Percentiles rank a stretch among this genome's conserved stretches.
Conservation (phyloP, 2,888 invertebrate genomes). For the Euphydryas editha region DNA sequence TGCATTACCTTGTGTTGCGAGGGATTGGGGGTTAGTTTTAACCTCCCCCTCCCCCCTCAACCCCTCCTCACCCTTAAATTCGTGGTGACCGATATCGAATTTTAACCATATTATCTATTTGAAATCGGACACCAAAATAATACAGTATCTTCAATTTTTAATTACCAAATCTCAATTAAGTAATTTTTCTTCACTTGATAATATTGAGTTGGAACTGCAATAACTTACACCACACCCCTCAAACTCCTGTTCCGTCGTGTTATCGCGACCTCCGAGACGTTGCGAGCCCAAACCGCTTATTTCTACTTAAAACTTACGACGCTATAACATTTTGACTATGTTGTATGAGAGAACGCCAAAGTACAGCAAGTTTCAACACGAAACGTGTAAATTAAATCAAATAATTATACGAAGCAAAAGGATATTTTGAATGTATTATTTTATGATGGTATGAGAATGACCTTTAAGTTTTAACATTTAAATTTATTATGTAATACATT, state of each 20-base stretch:
- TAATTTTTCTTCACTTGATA: too few relatives aligned
- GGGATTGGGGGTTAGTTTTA: too few relatives aligned
- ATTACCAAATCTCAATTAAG: too few relatives aligned
- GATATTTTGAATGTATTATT: neutral
- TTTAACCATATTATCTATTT: too few relatives aligned
- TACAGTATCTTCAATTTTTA: too few relatives aligned
- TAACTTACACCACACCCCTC: conserved; percentile 24
- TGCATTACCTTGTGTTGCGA: too few relatives aligned
- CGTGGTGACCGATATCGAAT: too few relatives aligned
- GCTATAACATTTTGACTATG: conserved; percentile 44
- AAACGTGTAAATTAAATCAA: conserved; percentile 16
- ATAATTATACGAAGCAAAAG: conserved; percentile 2
- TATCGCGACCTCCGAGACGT: conserved; percentile 50
- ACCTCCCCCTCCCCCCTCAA: too few relatives aligned
- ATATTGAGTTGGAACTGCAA: neutral
- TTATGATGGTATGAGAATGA: neutral
- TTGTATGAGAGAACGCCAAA: conserved; percentile 33
- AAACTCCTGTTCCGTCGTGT: conserved; percentile 45
- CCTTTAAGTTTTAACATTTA: neutral
- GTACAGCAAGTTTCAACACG: conserved; percentile 29
- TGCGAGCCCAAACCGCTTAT: conserved; percentile 51
- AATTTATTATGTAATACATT: neutral
- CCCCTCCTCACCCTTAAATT: too few relatives aligned
- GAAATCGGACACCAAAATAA: too few relatives aligned
- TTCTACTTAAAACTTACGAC: conserved; percentile 51